A percentile compares a stretch with the other conserved stretches of the same genome.
Conservation (phyloP, 2,113 vertebrate species). For the Phrynosoma blainvillii region DNA sequence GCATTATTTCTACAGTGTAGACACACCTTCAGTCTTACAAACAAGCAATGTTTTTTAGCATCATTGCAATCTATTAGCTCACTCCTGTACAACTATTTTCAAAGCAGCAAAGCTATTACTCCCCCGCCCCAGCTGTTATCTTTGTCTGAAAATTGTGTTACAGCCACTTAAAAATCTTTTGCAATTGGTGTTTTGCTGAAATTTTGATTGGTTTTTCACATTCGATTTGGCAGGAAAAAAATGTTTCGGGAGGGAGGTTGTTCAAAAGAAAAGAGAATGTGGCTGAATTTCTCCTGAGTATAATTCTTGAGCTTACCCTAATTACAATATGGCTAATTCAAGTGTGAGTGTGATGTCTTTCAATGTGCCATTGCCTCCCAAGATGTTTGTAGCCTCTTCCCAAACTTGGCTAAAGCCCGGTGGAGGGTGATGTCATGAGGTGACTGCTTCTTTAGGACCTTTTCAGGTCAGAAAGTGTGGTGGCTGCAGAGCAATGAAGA, state of each 20-base stretch:
- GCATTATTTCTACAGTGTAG: no score
- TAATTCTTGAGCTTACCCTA: background rate
- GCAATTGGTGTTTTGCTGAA: background rate
- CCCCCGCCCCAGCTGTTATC: no score
- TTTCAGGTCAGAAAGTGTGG: background rate
- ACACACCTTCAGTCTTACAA: background rate
- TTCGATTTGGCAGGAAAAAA: background rate
- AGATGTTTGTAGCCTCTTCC: background rate
- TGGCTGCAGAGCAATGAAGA: background rate
- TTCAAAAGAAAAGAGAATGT: no score
- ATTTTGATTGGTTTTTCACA: no score
- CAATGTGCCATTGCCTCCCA: background rate
- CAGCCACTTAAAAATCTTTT: background rate
- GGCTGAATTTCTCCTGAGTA: no score
- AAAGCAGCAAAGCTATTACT: background rate
- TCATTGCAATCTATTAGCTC: background rate
- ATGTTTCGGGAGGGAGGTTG: background rate
- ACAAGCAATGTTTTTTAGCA: background rate
- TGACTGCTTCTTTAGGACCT: background rate
- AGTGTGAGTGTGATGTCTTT: background rate
- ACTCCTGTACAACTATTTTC: background rate
- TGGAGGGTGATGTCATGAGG: background rate
- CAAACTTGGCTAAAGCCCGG: background rate
- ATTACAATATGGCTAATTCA: background rate
- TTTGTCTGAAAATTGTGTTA: background rate